Evolutionary conservation across 1,140 invertebrate species (phyloP), one percentile per base, ranked within the genome.

Genomic region (Thaumatotibia leucotreta): DNA sequence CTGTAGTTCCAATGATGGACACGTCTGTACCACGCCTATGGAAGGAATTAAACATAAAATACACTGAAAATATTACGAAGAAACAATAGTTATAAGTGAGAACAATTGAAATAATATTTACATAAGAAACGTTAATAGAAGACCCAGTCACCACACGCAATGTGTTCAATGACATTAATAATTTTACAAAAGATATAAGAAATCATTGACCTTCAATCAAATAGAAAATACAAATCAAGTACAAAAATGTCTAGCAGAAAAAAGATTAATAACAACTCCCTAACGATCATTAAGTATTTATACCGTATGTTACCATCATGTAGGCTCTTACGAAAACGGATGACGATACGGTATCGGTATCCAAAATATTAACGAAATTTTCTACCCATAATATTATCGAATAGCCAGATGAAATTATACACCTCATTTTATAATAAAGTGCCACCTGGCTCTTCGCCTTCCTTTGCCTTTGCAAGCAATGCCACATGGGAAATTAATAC

Each of bases 21-120:
- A 89, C 87, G 79, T 91, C 88, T 83, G 88, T 91, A 72, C 88
- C 88, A 79, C 88, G 87, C 85, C 88, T 91, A 88, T 73, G 78
- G 75, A 88, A 88, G 73, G 75, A 83, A 83, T 58, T 58, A 58
- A 58, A 58, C 52, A 58, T 58, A 58, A 58, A 27, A 31, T 14
- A 58, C 14, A 58, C 52, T 29, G 17, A 58, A 58, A 58, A 29
- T 54, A 24, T 27, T 58, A 10, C 14, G 14, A 58, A 31, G 52
- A 58, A 58, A 58, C 22, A 29, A 58, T 58, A 8, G 4, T n/a
- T n/a, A n/a, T n/a, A 27, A 54, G 11, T 24, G 50, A 24, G 50
- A 54, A 9, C 52, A 58, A 58, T 58, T 31, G 52, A 27, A 14
- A 58, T 29, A 58, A 58, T 58, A 58, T 58, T 58, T 31, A 31